These are phyloP conservation scores for honey bee (Apis mellifera) DNA, from an alignment of 1,140 invertebrate genomes.

Conservation along the genomic window DNA sequence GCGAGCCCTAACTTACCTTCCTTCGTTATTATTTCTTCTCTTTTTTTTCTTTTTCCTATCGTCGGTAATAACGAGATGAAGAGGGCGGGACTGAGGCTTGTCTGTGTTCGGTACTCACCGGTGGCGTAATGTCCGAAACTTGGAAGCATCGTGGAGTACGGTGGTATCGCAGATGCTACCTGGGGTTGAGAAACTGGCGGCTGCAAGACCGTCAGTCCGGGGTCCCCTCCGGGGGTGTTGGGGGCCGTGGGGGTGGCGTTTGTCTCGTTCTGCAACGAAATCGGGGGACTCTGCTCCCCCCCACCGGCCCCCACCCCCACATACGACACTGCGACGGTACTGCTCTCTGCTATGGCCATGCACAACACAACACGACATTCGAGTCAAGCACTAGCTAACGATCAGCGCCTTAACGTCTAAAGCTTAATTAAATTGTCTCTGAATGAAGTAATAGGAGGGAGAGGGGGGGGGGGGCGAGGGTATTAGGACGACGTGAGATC, in stretches of 20 bases:
- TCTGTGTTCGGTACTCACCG: constrained; percentile 82
- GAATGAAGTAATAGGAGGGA: neutral
- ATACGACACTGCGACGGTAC: constrained; percentile 82
- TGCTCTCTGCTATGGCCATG: constrained; percentile 82
- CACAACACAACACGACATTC: constrained; percentile 80
- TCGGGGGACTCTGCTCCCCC: constrained; percentile 83
- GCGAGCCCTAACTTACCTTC: constrained; percentile 57
- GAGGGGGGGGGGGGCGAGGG: neutral
- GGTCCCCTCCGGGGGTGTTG: constrained; percentile 79
- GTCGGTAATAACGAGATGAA: constrained; percentile 12
- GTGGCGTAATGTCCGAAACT: constrained; percentile 88
- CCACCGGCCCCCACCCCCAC: constrained; percentile 81
- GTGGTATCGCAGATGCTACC: constrained; percentile 79
- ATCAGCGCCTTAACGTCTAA: constrained; percentile 74
- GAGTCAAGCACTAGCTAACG: constrained; percentile 77
- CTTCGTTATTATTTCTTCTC: too few relatives aligned
- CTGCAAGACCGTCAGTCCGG: constrained; percentile 83
- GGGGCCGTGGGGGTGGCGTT: constrained; percentile 81
- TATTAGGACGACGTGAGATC: constrained; percentile 13
- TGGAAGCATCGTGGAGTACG: constrained; percentile 86
- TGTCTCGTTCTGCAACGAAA: constrained; percentile 83
- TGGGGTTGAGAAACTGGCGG: constrained; percentile 81
- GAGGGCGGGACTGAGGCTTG: constrained; percentile 4
- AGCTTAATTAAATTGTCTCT: constrained; percentile 66
- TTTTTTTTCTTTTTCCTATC: constrained; percentile 14